Evolutionary conservation across 2,113 vertebrate genomes (phyloP).

Genomic region (Forbesichthys agassizii): DNA sequence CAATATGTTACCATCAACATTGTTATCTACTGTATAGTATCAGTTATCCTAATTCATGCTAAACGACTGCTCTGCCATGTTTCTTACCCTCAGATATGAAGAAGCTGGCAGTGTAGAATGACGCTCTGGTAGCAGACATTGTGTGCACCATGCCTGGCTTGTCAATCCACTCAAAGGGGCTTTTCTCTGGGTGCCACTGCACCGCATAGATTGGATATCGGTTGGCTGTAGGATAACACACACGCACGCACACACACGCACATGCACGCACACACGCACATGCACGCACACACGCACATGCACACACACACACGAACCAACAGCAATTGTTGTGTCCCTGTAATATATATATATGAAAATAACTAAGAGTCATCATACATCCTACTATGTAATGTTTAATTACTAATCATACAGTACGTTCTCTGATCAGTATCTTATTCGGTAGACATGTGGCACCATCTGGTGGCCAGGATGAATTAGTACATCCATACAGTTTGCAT

Average conservation of each 20-base stretch:
- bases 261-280: too few relatives aligned
- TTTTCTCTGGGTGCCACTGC: constrained; percentile 97
- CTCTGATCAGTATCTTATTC: not conserved
- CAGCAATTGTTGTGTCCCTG: not conserved
- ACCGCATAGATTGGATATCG: constrained; percentile 88
- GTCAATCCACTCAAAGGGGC: constrained; percentile 86
- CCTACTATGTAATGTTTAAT: too few relatives aligned
- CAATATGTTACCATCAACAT: too few relatives aligned
- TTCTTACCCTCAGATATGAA: constrained; percentile 87
- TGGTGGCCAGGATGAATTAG: constrained; percentile 2
- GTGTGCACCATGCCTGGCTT: constrained; percentile 83
- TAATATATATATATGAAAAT: not conserved
- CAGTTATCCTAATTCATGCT: not conserved
- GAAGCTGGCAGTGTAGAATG: constrained; percentile 87
- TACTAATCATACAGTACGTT: not conserved
- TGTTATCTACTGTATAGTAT: not conserved
- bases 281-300: not conserved
- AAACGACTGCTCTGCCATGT: not conserved
- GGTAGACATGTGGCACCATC: not conserved
- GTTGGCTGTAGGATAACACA: constrained; percentile 68
- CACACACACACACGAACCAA: too few relatives aligned
- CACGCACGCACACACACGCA: not conserved
- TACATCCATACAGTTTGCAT: not conserved
- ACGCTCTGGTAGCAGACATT: constrained; percentile 71
- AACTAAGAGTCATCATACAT: not conserved